phyloP scores from a whole-genome alignment of 2,113 vertebrate species.

The Puntigrus tetrazona region DNA sequence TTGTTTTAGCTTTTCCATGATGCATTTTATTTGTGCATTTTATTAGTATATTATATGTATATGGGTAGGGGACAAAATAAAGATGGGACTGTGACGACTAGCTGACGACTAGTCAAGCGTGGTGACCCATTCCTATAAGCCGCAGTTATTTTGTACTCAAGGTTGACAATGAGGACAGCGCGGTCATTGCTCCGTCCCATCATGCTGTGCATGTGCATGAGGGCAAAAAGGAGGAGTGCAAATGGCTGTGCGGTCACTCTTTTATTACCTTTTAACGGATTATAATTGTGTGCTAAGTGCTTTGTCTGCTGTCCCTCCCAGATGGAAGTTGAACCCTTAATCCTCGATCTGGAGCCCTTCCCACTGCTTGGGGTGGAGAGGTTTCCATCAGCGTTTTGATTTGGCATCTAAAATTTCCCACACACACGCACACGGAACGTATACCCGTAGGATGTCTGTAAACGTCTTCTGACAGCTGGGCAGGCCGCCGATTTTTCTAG shows the following conservation, averaged over 20 bases:
- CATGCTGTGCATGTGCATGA: slow-evolving; percentile 44
- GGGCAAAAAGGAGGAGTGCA: slow-evolving; percentile 43
- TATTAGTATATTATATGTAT: too few species aligned
- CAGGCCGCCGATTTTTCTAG: slow-evolving; percentile 62
- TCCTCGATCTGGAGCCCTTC: slow-evolving; percentile 69
- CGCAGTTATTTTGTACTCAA: neutral
- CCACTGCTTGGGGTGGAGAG: slow-evolving; percentile 63
- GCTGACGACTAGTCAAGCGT: neutral
- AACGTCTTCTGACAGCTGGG: slow-evolving; percentile 70
- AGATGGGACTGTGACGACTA: too few species aligned
- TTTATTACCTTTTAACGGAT: slow-evolving; percentile 73
- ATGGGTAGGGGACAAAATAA: too few species aligned
- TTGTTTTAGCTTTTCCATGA: too few species aligned
- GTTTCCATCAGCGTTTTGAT: slow-evolving; percentile 71
- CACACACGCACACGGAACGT: slow-evolving; percentile 22
- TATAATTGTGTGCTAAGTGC: slow-evolving; percentile 75
- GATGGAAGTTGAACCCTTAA: slow-evolving; percentile 74
- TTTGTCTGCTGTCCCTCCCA: slow-evolving; percentile 68
- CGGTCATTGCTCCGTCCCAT: slow-evolving; percentile 51
- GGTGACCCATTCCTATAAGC: neutral
- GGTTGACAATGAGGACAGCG: slow-evolving; percentile 48
- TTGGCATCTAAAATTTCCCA: slow-evolving; percentile 2
- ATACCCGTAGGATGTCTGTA: slow-evolving; percentile 56
- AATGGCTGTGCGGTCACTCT: slow-evolving; percentile 61
- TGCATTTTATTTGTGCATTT: too few species aligned